Conservation (phyloP, 2,797 vertebrate genomes). For the Malacoctenus gilli region DNA sequence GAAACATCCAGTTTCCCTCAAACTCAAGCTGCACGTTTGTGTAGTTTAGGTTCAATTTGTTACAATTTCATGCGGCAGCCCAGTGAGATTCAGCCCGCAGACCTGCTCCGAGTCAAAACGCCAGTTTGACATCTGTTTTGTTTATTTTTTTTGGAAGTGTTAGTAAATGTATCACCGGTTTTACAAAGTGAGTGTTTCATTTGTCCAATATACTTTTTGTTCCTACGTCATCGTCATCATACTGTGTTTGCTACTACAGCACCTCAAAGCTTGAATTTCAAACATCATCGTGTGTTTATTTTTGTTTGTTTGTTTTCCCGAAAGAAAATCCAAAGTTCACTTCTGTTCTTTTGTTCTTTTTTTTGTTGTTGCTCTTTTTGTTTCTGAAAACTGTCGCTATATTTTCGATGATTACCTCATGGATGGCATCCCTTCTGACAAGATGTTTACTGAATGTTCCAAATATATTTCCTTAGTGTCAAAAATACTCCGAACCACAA, state of each 20-base stretch:
- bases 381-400: slow-evolving; percentile 47
- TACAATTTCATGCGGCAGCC: too few species aligned
- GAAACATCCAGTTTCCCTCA: too few species aligned
- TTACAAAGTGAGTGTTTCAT: slow-evolving; percentile 43
- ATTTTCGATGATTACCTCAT: slow-evolving; percentile 69
- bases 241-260: slow-evolving; percentile 37
- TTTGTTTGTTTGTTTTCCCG: slow-evolving; percentile 12
- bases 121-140: slow-evolving; percentile 11
- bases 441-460: slow-evolving; percentile 62
- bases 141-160: slow-evolving; percentile 17
- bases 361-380: slow-evolving; percentile 33
- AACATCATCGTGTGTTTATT: slow-evolving; percentile 41
- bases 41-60: too few species aligned
- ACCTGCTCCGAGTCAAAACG: too few species aligned
- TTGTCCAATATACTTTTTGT: slow-evolving; percentile 33
- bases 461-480: slow-evolving; percentile 48
- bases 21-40: too few species aligned
- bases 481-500: slow-evolving; percentile 29
- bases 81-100: too few species aligned
- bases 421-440: slow-evolving; percentile 47
- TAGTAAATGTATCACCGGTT: slow-evolving; percentile 32
- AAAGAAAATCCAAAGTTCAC: slow-evolving; percentile 64
- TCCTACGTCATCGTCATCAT: slow-evolving; percentile 23
- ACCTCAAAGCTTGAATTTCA: slow-evolving; percentile 47
- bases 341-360: too few species aligned